Evolutionary conservation across 2,797 vertebrate species (phyloP).

Genomic region (Saxicola maurus): DNA sequence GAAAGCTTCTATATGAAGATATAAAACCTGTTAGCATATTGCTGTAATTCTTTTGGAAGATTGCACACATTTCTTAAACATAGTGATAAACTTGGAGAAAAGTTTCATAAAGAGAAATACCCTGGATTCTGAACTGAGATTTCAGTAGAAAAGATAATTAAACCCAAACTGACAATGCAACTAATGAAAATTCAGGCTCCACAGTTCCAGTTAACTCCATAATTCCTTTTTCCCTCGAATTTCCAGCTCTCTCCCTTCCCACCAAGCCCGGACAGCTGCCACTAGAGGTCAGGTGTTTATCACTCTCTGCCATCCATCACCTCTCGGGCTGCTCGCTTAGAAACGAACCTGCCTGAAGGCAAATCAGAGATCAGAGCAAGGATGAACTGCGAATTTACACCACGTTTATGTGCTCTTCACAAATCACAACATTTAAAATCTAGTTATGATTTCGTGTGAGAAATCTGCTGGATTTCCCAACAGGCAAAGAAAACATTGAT

Average conservation of each 20-base stretch:
- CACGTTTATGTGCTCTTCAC: background rate
- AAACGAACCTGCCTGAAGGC: background rate
- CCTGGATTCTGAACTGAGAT: background rate
- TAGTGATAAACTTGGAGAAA: background rate
- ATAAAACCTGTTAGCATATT: background rate
- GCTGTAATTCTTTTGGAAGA: background rate
- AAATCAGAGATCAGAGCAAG: background rate
- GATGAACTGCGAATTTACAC: background rate
- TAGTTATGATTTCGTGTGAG: fast-evolving
- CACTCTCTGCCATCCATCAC: background rate
- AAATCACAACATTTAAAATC: background rate
- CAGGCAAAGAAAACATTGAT: background rate
- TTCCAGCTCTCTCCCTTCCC: background rate
- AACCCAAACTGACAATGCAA: background rate
- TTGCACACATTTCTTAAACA: background rate
- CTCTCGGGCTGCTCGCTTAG: background rate
- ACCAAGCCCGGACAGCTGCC: background rate
- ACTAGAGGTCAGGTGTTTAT: conserved; percentile 52
- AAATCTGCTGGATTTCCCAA: background rate
- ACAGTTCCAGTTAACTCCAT: background rate
- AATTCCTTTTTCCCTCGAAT: fast-evolving
- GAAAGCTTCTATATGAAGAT: background rate
- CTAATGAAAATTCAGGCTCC: background rate
- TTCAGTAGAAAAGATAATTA: background rate
- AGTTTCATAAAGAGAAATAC: background rate